Base-by-base conservation (phyloP, 30 jellyfish, hydroid and myxozoan genomes). In the Pseudorhiza aurosa region DNA sequence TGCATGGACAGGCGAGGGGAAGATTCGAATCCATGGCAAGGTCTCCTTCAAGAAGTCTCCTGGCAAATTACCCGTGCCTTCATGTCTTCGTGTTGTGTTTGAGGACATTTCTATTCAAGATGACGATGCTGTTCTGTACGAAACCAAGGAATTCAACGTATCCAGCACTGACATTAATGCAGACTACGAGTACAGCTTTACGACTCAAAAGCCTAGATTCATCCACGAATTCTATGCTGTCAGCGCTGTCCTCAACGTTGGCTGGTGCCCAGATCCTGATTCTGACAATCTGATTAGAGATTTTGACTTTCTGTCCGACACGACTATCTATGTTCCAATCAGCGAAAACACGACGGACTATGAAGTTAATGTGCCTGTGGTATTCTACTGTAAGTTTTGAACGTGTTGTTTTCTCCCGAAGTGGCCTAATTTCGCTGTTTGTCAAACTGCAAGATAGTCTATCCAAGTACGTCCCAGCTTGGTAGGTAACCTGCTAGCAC, bases 21-120 rank as follows among this genome's bases (percentile, higher is more conserved):
- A 43, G 1, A 31, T 77, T 11, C 42, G 25, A 44, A 81, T 81
- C 33, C 74, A 43, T 37, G 92, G 92, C 33, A 81, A 67, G 26
- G 73, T 81, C 19, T 26, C 58, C 8, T 81, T 81, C 73, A 42
- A 65, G 58, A 81, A 67, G 60, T 44, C 72, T 8, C 84, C 85
- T 10, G 84, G 77, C 31, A 56, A 81, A 69, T 28, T 82, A 55
- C 87, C 88, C 8, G 74, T 94, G 45, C 88, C 60, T 35, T 90
- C 97, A 4, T 90, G 97, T 33, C 28, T 90, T 62, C 75, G 81
- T 4, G 88, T 90, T 10, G 65, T 47, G 35, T 58, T 90, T 55
- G 81, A 68, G 35, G 97, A 90, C 72, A 88, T 81, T 26, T 65
- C 95, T n/a, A 51, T 81, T 10, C 70, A 43, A 43, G 97, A 90